Evolutionary conservation across 1,140 invertebrate genomes (phyloP), one percentile per base, ranked within the genome.

Genomic region (Phocides pigmalion): DNA sequence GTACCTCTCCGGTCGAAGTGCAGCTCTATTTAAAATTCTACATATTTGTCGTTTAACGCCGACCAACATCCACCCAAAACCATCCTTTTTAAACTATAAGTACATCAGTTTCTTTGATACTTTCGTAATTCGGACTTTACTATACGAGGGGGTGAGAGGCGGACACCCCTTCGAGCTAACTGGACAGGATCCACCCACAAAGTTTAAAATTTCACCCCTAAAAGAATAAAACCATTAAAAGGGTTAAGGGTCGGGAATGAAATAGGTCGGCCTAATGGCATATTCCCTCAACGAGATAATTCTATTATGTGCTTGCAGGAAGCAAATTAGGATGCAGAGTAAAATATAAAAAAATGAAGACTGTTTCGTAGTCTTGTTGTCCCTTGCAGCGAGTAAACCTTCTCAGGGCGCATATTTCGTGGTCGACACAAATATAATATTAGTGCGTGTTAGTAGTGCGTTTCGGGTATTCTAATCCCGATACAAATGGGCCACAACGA

Each of bases 211-310:
- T 39, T 39, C 35, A 39, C 35, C 35, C 35, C 35, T 39, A 39
- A 39, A 39, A 39, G 35, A 39, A 39, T 39, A 39, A 39, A 39
- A 39, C n/a, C 35, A 39, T 39, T 39, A 39, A 39, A 39, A 39
- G 35, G 35, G 35, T 39, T 39, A 39, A 39, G 35, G 35, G 35
- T 14, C 14, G 35, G 35, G 35, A 11, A 12, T 14, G 14, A 39
- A 39, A 39, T 39, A 39, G 35, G 35, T 39, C 35, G 35, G 35
- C 2, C 35, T 39, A 39, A 39, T 39, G 35, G 35, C 35, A 12
- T 39, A n/a, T 39, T 39, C 14, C 6, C 6, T 14, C 11, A 8
- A 14, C n/a, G 35, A 39, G 35, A 39, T 39, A 39, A 14, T 12
- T 39, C 35, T 39, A n/a, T 22, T 39, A 39, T 39, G 12, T 39